Base-by-base conservation (phyloP, 1,140 invertebrate genomes). In the Maniola jurtina region DNA sequence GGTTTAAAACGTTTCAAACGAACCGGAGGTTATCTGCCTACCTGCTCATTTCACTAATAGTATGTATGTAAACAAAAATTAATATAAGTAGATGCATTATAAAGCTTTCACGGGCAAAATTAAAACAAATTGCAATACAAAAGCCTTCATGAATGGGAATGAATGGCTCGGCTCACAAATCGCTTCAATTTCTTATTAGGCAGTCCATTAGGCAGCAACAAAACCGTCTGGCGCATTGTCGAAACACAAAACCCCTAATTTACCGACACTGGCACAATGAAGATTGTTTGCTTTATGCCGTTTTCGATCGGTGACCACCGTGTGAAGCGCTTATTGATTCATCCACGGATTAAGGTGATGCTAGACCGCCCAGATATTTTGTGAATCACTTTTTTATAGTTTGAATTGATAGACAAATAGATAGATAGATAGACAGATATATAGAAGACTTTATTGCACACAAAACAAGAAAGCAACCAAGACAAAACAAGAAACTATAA, bases 191-290 rank as follows among this genome's bases (percentile, higher is more conserved):
- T 61, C 64, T 66, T 65, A 70, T 73, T 66, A 70, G 63, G 66
- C 65, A 73, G 71, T 34, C 59, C 71, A 73, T 73, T 73, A 70
- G 52, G 60, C 64, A 65, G 36, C 64, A 61, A 73, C 71, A 73
- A 70, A 67, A 61, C 14, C 50, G 50, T 70, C 62, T 68, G 48
- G 50, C 58, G 36, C 36, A 70, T 73, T 73, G 71, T 74, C 52
- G 45, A 16, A 25, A 54, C 52, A 72, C 60, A 69, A 74, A 66
- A 66, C 60, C 69, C 57, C 59, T 68, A 71, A 75, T 72, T 70
- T 66, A 59, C 55, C 59, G 54, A 71, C 73, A 74, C 69, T 63
- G 66, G 48, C 34, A 61, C 66, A 74, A 74, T 68, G 58, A 64
- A 67, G 57, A 61, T 54, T 65, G 50, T 66, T 66, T 64, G 61